These are phyloP conservation scores for Morus bassanus DNA, from an alignment of 2,797 vertebrate genomes.

Conservation along the genomic window DNA sequence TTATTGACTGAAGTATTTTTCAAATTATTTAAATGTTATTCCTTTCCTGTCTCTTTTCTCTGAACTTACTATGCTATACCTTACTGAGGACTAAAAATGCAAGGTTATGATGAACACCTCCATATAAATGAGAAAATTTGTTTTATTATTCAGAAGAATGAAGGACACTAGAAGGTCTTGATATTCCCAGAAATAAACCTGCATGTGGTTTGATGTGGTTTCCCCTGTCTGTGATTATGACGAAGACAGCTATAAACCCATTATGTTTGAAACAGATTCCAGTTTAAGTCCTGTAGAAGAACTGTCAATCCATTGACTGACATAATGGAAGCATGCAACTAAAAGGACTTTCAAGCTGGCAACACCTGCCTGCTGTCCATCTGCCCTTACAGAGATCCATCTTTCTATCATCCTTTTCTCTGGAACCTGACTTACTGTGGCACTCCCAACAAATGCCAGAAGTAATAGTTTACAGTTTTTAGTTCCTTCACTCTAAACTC, in stretches of 20 bases:
- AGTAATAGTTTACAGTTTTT: background rate
- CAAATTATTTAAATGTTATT: slow-evolving; percentile 41
- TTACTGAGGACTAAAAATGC: background rate
- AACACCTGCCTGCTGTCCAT: background rate
- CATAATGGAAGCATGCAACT: fast-evolving
- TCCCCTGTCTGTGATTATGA: background rate
- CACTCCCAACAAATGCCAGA: background rate
- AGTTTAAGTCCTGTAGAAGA: background rate
- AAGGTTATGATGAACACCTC: background rate
- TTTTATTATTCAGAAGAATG: background rate
- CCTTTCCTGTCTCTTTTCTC: background rate
- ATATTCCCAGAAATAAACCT: background rate
- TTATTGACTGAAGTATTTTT: slow-evolving; percentile 15
- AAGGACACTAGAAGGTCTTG: background rate
- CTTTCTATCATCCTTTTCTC: background rate
- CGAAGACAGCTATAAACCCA: background rate
- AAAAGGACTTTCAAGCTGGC: background rate
- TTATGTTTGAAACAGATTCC: background rate
- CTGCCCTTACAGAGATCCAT: background rate
- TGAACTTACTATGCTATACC: background rate
- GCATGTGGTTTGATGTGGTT: background rate
- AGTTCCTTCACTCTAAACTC: background rate
- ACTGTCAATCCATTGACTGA: background rate
- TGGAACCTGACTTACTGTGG: background rate
- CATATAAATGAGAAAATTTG: background rate